Base-by-base conservation (phyloP, 2,888 invertebrate genomes). In the Diarsia brunnea region DNA sequence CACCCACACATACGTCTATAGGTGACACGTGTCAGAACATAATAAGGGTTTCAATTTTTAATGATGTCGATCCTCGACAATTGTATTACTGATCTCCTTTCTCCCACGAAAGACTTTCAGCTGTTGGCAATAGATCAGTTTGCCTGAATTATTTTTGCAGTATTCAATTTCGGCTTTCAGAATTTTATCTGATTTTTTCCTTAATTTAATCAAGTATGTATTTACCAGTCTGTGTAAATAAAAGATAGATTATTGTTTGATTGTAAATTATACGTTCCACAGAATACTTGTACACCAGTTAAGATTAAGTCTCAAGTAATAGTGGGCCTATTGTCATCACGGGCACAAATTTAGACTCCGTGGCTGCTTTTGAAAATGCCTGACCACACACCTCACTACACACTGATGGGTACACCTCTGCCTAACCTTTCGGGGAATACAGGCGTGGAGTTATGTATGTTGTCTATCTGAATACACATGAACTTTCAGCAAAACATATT, bases 1-100 rank as follows among this genome's bases (percentile, higher is more conserved):
- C 43, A n/a, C n/a, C 8, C 14, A 43, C n/a, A 16, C 8, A 43
- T 45, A 19, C n/a, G 38, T 4, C 2, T 31, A 8, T 38, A 38
- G 4, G 4, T 49, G 14, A 63, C 11, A 64, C n/a, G n/a, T 31
- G 31, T 27, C 16, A 14, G 31, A 8, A n/a, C 27, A 51, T 14
- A 68, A 51, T 11, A 68, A 19, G 21, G 1, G 53, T 60, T 24
- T 81, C 14, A 43, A 71, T 74, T 61, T 73, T 69, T 67, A 70
- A 70, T 71, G 55, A 68, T 53, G 63, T 43, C 24, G 10, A 21
- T 21, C 27, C 47, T 51, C 64, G 51, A 64, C n/a, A 68, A 43
- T 65, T 67, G 53, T 82, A 21, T 68, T 10, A 69, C 5, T 4
- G 11, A 79, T 43, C 55, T 55, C 21, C 4, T 73, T 61, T 73